Base-by-base conservation (phyloP, 2,888 invertebrate species). In the Hyles lineata region DNA sequence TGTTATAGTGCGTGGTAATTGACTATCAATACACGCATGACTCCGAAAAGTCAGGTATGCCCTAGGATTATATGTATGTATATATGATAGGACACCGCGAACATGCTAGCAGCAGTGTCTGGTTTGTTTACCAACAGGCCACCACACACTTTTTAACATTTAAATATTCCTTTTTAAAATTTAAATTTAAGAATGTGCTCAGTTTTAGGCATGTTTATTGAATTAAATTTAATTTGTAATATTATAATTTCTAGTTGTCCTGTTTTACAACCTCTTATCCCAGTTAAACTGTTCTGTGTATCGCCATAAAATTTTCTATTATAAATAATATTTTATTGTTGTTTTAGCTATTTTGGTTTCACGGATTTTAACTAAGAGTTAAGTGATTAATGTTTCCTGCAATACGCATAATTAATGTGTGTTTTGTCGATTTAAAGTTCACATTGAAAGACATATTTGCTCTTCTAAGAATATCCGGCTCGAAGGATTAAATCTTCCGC, bases 381-480 rank as follows among this genome's bases (percentile, higher is more conserved):
- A 17, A 67, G 67, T 67, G 67, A 67, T 67, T 50, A 67, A 67
- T 67, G 67, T 67, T 50, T 67, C 67, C 67, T 67, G 67, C 50
- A 67, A 67, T 67, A 23, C 55, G n/a, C 43, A 23, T 67, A 17
- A 50, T 67, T 23, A 23, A 50, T 67, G 67, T 67, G 50, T 67
- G 43, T 43, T 67, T 17, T 43, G 35, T 43, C 43, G 43, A 17
- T 67, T 50, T 60, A 17, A 60, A 60, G 15, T 67, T 15, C 23
- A 50, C 23, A 23, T 43, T 43, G 67, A 67, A 50, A 67, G 67
- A 67, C 25, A 67, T 23, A 67, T 67, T 67, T 50, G 50, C 43
- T 67, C 67, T 67, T 50, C 67, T 67, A 50, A 67, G 67, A 69
- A 69, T 59, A 70, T 70, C 73, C 70, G 73, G 73, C 62, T 58